These are phyloP conservation scores for Euborellia annulipes DNA, from an alignment of 1,140 invertebrate genomes.

Conservation along the genomic window DNA sequence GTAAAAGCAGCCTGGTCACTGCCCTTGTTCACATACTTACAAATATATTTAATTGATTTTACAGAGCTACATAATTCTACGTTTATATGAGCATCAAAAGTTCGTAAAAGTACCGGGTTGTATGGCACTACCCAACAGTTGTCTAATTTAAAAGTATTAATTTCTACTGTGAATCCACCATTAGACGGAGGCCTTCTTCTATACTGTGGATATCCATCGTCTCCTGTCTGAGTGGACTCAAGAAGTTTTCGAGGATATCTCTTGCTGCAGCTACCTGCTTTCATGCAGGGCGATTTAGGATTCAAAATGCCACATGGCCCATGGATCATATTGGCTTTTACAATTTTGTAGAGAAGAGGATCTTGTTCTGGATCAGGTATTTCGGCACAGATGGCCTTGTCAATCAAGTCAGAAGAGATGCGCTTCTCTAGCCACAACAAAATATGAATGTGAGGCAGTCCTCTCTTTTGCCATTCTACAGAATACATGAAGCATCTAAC, in stretches of 20 bases:
- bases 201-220: conserved; percentile 25
- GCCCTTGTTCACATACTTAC: conserved; percentile 29
- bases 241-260: conserved; percentile 22
- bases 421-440: conserved; percentile 21
- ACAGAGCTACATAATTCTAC: conserved; percentile 25
- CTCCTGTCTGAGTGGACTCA: conserved; percentile 22
- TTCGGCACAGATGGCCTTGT: conserved; percentile 12
- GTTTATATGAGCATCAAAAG: conserved; percentile 24
- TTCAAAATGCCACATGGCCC: conserved; percentile 33
- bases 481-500: conserved; percentile 23
- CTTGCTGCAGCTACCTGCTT: too few species aligned
- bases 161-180: conserved; percentile 10
- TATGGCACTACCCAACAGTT: conserved; percentile 27
- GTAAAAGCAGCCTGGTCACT: conserved; percentile 18
- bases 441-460: conserved; percentile 32
- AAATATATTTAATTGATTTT: conserved; percentile 26
- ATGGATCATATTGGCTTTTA: conserved; percentile 26
- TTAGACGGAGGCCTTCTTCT: conserved; percentile 14
- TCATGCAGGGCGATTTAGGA: conserved; percentile 29
- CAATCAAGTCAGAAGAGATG: conserved; percentile 15
- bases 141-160: conserved; percentile 18
- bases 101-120: conserved; percentile 20
- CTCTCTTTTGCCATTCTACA: conserved; percentile 34
- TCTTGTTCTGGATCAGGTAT: conserved; percentile 8
- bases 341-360: conserved; percentile 10